These are phyloP conservation scores for Melanotaenia maccullochi DNA, from an alignment of 2,797 vertebrate genomes.

Conservation along the genomic window DNA sequence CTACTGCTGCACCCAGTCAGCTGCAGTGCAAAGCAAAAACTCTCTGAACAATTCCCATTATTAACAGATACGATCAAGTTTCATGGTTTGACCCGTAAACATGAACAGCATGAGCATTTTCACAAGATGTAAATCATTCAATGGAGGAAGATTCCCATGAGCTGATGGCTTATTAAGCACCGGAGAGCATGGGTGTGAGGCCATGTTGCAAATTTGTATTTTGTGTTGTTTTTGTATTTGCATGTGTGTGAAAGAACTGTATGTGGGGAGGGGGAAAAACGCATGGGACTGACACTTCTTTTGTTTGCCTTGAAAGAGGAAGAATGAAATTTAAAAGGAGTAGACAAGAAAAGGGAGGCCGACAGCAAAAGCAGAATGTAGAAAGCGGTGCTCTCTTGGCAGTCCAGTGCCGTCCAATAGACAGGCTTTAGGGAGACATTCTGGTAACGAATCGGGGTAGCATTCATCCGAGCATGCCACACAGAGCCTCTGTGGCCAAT, in stretches of 20 bases:
- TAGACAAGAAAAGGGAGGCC: conserved; percentile 37
- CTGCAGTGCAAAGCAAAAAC: conserved; percentile 28
- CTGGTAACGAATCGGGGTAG: conserved; percentile 65
- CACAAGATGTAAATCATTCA: conserved; percentile 23
- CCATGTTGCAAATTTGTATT: conserved; percentile 29
- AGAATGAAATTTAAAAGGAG: conserved; percentile 25
- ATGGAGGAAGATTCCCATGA: conserved; percentile 37
- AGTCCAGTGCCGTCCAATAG: conserved; percentile 47
- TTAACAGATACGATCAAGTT: conserved; percentile 65
- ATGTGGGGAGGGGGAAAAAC: conserved; percentile 12
- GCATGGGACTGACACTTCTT: conserved; percentile 45
- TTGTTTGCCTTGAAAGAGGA: conserved; percentile 54
- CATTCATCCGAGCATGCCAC: conserved; percentile 77
- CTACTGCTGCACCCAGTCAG: conserved; percentile 65
- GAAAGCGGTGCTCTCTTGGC: conserved; percentile 64
- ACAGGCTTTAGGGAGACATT: conserved; percentile 74
- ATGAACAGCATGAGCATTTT: conserved; percentile 40
- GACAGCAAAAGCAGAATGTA: conserved; percentile 56
- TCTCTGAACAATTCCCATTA: conserved; percentile 62
- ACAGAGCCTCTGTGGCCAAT: conserved; percentile 75
- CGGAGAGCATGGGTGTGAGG: conserved; percentile 14
- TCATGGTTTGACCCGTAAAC: conserved; percentile 60
- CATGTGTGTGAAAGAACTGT: conserved; percentile 21
- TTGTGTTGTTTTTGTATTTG: conserved; percentile 9
- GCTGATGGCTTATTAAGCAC: conserved; percentile 13